A percentile compares a stretch with the other conserved stretches of the same genome.
Conservation (phyloP, 2,888 invertebrate genomes). For the Lasioglossum vierecki region DNA sequence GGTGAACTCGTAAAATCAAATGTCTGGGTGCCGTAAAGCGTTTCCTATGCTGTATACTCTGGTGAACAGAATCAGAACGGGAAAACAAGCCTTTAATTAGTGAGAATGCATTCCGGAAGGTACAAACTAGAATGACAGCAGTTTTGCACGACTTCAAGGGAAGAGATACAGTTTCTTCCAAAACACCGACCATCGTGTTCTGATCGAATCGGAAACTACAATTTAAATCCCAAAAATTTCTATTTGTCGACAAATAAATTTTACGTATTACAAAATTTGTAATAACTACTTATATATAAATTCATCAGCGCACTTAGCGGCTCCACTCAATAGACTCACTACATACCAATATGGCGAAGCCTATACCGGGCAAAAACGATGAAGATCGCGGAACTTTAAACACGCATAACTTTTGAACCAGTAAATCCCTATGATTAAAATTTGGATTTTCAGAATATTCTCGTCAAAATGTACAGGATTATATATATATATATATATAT, state of each 20-base stretch:
- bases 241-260: background rate
- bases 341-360: no score
- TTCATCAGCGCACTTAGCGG: no score
- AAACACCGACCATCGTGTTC: background rate
- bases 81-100: constrained; percentile 52
- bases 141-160: constrained; percentile 9
- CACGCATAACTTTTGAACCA: no score
- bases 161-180: constrained; percentile 1
- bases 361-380: no score
- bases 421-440: no score
- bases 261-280: background rate
- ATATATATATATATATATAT: no score
- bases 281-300: no score
- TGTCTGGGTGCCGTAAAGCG: constrained; percentile 35
- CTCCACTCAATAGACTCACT: no score
- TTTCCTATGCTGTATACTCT: constrained; percentile 35
- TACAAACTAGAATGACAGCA: constrained; percentile 11
- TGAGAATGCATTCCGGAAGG: constrained; percentile 14
- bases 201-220: background rate
- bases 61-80: constrained; percentile 21
- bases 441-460: no score
- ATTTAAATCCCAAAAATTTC: no score
- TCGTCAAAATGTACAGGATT: no score
- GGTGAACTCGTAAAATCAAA: constrained; percentile 45
- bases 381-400: no score